phyloP scores from a whole-genome alignment of 2,113 vertebrate genomes.

The Gymnarchus niloticus region DNA sequence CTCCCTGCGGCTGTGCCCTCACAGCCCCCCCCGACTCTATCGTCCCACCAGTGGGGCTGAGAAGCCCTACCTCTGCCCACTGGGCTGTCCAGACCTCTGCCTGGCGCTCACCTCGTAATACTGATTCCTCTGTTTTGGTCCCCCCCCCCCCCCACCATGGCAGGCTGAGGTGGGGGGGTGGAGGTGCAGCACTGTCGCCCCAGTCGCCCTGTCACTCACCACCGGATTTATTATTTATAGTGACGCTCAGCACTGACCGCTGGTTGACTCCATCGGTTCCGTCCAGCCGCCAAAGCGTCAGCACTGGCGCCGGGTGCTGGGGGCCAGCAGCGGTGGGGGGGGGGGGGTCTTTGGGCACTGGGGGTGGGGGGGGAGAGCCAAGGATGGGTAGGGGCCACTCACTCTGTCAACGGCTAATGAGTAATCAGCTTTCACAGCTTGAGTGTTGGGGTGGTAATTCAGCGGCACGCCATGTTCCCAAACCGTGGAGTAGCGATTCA shows the following conservation, averaged over 20 bases:
- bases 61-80: conserved; percentile 25
- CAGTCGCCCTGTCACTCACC: not conserved
- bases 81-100: not conserved
- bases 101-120: conserved; percentile 45
- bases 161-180: not conserved
- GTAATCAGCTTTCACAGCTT: conserved; percentile 99
- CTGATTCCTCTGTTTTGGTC: not conserved
- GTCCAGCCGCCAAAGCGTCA: not conserved
- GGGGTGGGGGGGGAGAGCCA: conserved; percentile 52
- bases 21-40: conserved; percentile 58
- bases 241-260: not conserved
- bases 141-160: not conserved
- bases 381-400: conserved; percentile 84
- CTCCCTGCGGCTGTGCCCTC: conserved; percentile 63
- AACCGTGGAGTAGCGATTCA: conserved; percentile 96
- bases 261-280: not conserved
- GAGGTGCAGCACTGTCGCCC: not conserved
- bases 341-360: conserved; percentile 41
- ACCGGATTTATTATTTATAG: not conserved
- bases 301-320: conserved; percentile 33
- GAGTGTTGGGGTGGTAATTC: conserved; percentile 98
- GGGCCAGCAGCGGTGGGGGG: conserved; percentile 52
- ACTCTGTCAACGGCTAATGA: conserved; percentile 98
- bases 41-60: conserved; percentile 64
- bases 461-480: conserved; percentile 91